phyloP scores from a whole-genome alignment of 2,113 vertebrate genomes.

The Equus przewalskii region DNA sequence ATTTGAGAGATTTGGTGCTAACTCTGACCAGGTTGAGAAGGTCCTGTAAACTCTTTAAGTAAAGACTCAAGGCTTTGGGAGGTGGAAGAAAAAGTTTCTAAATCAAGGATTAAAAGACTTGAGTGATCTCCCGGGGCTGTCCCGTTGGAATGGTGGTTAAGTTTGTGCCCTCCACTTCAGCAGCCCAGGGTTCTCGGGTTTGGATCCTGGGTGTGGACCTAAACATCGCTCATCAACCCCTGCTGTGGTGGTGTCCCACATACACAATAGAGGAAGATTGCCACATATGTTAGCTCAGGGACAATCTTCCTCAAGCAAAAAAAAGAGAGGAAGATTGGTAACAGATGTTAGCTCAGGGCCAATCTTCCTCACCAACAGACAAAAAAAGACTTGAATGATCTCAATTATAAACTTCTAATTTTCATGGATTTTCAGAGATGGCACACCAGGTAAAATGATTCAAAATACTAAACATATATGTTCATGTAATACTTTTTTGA shows the following conservation, averaged over 20 bases:
- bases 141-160: no score
- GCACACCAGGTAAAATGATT: background rate
- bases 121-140: background rate
- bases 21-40: background rate
- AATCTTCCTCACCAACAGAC: no score
- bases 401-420: constrained; percentile 48
- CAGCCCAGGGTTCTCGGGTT: no score
- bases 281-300: no score
- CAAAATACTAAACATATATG: constrained; percentile 43
- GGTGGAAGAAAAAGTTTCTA: constrained; percentile 18
- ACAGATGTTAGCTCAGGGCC: no score
- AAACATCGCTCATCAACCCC: no score
- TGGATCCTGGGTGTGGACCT: no score
- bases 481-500: background rate
- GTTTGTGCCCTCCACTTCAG: no score
- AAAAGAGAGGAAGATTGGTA: no score
- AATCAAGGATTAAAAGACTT: background rate
- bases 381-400: background rate
- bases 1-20: background rate
- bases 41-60: background rate
- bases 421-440: constrained; percentile 40
- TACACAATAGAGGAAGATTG: no score
- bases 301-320: no score
- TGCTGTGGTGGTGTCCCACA: no score
- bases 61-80: background rate